Evolutionary conservation across 2,888 invertebrate genomes (phyloP), one percentile per base, ranked within the genome.

Genomic region (Leptopterna dolabrata): DNA sequence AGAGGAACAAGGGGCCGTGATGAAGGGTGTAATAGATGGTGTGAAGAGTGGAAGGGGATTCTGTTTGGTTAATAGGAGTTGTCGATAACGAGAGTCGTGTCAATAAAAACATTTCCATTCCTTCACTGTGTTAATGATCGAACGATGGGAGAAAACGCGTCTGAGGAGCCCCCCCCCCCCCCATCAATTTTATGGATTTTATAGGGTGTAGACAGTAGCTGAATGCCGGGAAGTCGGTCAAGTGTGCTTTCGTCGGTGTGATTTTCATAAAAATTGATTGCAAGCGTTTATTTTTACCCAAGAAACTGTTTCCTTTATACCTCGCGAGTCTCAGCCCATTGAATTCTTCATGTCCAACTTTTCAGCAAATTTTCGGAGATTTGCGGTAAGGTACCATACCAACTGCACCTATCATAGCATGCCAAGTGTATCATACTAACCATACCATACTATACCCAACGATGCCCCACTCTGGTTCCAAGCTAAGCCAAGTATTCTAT

Each of bases 81-180:
- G 30, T 71, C 27, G 71, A 71, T 71, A 71, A 71, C 71, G 71
- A 71, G 71, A 71, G 71, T 71, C 19, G 70, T 70, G 70, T 70
- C 27, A 71, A 71, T 71, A 71, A 71, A 71, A 27, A 71, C 19
- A 30, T 71, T 27, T 51, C 51, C 14, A 51, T 51, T 51, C 51
- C 51, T 51, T 51, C n/a, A 14, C 51, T n/a, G 51, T 11, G 51
- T 51, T 51, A 51, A 51, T 51, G 51, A 51, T n/a, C n/a, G 51
- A n/a, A n/a, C 16, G n/a, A 51, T 36, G 36, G 51, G 51, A 51
- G n/a, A 47, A 51, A 51, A 16, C n/a, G n/a, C n/a, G 47, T 47
- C 47, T 13, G 13, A 47, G 13, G 13, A 16, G 13, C 13, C n/a
- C 16, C n/a, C n/a, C 51, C 13, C n/a, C 51, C n/a, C 14, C 16